These are phyloP conservation scores for Strix aluco DNA, from an alignment of 2,113 vertebrate genomes.

Conservation along the genomic window DNA sequence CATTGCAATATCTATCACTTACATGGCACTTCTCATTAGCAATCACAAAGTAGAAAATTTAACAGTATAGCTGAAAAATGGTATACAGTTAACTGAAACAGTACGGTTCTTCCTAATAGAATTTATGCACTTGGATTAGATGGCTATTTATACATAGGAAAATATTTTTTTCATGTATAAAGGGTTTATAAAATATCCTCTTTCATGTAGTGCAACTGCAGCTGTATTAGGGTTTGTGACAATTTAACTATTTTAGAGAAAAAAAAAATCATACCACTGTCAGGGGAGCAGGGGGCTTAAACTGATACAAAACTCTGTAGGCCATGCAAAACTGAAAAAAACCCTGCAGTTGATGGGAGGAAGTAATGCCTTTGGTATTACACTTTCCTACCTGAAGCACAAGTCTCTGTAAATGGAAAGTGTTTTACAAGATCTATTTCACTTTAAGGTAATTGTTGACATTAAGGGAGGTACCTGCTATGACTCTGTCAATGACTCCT, in stretches of 20 bases:
- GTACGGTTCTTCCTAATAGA: neutral
- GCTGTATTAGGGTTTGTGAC: neutral
- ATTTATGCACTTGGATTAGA: neutral
- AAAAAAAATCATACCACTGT: neutral
- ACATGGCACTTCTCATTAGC: slow-evolving; percentile 17
- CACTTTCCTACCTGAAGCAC: neutral
- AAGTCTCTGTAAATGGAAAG: neutral
- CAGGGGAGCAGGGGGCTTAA: neutral
- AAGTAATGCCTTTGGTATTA: neutral
- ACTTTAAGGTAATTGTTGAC: neutral
- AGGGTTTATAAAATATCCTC: neutral
- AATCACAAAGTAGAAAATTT: slow-evolving; percentile 33
- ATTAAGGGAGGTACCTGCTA: neutral
- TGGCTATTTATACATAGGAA: neutral
- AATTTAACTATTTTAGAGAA: neutral
- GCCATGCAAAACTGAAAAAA: neutral
- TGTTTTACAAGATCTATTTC: neutral
- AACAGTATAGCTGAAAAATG: slow-evolving; percentile 21
- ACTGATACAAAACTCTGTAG: neutral
- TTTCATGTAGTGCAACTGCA: neutral
- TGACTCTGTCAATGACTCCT: neutral
- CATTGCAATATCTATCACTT: slow-evolving; percentile 15
- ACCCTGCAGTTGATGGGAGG: neutral
- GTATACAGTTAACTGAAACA: neutral
- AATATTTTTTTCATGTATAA: neutral